A percentile compares a stretch with the other conserved stretches of the same genome.
Conservation (phyloP, 1,140 invertebrate genomes). For the Melanaphis sacchari region DNA sequence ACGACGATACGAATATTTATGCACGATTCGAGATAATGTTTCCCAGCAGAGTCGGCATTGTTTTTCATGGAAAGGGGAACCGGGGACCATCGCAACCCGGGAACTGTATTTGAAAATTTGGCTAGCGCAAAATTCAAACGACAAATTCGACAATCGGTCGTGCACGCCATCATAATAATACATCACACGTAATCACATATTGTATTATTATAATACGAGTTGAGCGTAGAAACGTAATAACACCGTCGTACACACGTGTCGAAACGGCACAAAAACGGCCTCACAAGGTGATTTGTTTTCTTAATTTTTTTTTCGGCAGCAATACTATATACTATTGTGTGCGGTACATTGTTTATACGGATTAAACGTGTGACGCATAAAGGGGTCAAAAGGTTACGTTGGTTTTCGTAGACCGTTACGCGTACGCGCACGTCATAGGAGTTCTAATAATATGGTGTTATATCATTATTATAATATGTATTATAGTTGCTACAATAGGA, state of each 20-base stretch:
- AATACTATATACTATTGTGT: not conserved
- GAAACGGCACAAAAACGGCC: not conserved
- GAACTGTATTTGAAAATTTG: not conserved
- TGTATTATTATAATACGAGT: not conserved
- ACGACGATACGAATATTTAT: slow-evolving; percentile 32
- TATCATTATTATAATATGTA: not conserved
- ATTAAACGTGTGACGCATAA: not conserved
- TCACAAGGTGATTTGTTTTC: not conserved
- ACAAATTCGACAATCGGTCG: not conserved
- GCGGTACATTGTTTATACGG: no score
- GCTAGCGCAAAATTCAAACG: not conserved
- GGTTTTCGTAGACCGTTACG: not conserved
- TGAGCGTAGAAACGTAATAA: no score
- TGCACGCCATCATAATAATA: not conserved
- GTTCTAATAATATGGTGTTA: not conserved
- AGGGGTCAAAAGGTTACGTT: not conserved
- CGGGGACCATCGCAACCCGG: not conserved
- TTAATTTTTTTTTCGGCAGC: no score
- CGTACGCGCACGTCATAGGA: not conserved
- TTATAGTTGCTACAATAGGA: not conserved
- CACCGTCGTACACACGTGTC: not conserved
- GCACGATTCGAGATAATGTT: slow-evolving; percentile 17
- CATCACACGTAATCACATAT: not conserved
- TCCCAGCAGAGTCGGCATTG: not conserved
- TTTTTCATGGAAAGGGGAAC: not conserved